These are phyloP conservation scores for Microcebus jonahi DNA, from an alignment of 2,113 vertebrate species.

Conservation along the genomic window DNA sequence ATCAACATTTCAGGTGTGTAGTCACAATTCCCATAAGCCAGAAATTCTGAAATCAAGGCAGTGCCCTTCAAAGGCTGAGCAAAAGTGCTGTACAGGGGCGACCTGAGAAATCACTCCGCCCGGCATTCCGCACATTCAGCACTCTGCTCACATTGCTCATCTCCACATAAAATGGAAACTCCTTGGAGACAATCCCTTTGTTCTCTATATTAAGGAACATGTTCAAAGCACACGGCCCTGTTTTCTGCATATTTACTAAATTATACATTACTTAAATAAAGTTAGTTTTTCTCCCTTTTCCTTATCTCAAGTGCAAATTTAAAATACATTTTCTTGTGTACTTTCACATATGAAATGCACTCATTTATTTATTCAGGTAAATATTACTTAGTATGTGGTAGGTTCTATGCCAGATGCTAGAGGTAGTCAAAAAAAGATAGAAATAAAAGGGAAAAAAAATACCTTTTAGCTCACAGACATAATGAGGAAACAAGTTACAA, in stretches of 20 bases:
- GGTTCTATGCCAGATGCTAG: neutral
- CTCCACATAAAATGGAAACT: neutral
- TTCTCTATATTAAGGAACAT: neutral
- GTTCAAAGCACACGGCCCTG: neutral
- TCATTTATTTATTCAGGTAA: neutral
- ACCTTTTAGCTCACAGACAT: neutral
- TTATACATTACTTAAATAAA: neutral
- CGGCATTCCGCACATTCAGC: neutral
- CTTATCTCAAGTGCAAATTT: neutral
- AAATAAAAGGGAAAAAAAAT: neutral
- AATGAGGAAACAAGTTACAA: neutral
- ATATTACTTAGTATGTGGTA: neutral
- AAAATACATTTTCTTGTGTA: neutral
- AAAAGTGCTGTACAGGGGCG: neutral
- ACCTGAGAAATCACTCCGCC: neutral
- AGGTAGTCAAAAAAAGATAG: neutral
- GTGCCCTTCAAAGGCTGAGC: neutral
- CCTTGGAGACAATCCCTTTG: neutral
- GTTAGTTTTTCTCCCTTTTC: neutral
- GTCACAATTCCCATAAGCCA: neutral
- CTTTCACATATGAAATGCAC: neutral
- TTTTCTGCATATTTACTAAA: neutral
- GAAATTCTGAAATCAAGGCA: constrained; percentile 43
- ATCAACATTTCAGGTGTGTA: neutral
- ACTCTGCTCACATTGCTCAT: neutral